A percentile compares a stretch with the other conserved stretches of the same genome.
These are phyloP conservation scores for Cisticola juncidis DNA, from an alignment of 2,113 vertebrate genomes.

Conservation along the genomic window DNA sequence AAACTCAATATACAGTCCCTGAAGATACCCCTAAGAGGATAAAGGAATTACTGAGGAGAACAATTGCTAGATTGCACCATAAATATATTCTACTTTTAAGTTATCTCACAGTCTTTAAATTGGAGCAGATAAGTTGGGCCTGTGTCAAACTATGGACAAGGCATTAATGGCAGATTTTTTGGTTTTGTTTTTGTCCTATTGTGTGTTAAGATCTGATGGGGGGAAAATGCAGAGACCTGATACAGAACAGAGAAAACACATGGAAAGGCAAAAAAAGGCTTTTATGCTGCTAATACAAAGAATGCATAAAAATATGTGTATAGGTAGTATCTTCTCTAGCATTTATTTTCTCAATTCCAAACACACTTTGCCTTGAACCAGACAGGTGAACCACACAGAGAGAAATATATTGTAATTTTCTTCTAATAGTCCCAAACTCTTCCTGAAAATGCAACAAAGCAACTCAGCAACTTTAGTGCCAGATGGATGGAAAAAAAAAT, in stretches of 20 bases:
- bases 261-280: neutral
- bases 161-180: neutral
- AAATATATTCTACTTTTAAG: conserved; percentile 3
- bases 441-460: conserved; percentile 65
- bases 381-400: conserved; percentile 42
- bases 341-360: conserved; percentile 14
- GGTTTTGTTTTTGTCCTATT: neutral
- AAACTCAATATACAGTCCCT: conserved; percentile 12
- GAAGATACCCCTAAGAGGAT: conserved; percentile 27
- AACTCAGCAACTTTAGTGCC: conserved; percentile 73
- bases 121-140: neutral
- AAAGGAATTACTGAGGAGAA: conserved; percentile 62
- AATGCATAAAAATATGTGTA: neutral
- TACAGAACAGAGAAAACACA: neutral
- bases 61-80: conserved; percentile 1
- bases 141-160: neutral
- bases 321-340: neutral
- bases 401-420: conserved; percentile 60
- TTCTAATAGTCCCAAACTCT: conserved; percentile 61
- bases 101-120: neutral
- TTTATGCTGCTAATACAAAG: neutral
- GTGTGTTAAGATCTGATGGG: neutral
- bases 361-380: conserved; percentile 40
- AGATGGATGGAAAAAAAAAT: conserved; percentile 49
- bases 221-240: neutral